A percentile compares a stretch with the other conserved stretches of the same genome.
phyloP scores from a whole-genome alignment of 1,140 invertebrate species.

The Conus betulinus region DNA sequence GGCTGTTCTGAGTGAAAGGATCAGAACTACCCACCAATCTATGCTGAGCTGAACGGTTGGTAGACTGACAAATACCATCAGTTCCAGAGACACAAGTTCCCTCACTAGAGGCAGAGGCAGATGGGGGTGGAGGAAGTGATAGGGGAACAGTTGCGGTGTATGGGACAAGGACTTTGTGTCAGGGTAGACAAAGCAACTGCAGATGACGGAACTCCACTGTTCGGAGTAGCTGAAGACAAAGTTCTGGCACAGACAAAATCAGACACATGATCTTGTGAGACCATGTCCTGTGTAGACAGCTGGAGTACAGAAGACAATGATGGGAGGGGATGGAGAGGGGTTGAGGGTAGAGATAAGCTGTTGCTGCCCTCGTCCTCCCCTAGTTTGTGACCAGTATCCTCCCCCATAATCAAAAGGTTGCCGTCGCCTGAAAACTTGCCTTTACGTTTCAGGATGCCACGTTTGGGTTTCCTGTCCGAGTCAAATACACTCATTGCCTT shows the following conservation, averaged over 20 bases:
- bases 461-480: constrained; percentile 63
- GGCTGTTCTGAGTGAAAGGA: neutral
- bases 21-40: too few relatives aligned
- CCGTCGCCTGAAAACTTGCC: constrained; percentile 70
- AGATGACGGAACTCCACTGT: neutral
- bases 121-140: neutral
- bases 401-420: constrained; percentile 58
- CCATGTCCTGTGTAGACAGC: neutral
- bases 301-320: neutral
- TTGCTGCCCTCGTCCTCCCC: neutral
- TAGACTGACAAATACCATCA: neutral
- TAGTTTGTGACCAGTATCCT: constrained; percentile 52
- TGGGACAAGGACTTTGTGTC: neutral
- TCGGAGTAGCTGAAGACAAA: neutral
- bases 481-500: constrained; percentile 58
- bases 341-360: neutral
- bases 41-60: neutral
- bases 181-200: neutral
- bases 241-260: neutral
- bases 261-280: neutral
- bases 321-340: neutral
- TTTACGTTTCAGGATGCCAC: constrained; percentile 69
- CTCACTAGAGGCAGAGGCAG: neutral
- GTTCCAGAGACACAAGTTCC: neutral
- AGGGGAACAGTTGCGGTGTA: neutral